A percentile compares a stretch with the other conserved stretches of the same genome.
phyloP scores from a whole-genome alignment of 2,797 vertebrate genomes.

The Sebastes flavidus region DNA sequence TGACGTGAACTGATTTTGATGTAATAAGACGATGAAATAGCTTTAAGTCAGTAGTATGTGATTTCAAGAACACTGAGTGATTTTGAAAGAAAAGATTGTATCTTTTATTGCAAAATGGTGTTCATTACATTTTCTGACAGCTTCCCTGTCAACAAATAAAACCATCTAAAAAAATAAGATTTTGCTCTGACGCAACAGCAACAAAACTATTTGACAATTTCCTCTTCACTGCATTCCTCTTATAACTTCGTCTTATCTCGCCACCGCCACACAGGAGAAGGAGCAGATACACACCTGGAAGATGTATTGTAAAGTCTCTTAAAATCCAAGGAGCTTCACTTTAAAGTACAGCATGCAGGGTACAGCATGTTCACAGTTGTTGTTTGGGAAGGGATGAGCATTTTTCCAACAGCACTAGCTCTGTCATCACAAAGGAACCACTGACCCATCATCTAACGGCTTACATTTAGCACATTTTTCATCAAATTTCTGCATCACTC shows the following conservation, averaged over 20 bases:
- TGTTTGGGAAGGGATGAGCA: background rate
- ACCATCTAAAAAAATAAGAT: background rate
- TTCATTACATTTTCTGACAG: background rate
- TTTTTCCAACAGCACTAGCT: background rate
- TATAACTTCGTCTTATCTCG: background rate
- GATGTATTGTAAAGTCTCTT: background rate
- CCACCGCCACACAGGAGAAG: background rate
- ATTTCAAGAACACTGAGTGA: background rate
- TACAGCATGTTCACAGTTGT: background rate
- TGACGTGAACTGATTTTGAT: background rate
- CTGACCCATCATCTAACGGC: background rate
- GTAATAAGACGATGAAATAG: background rate
- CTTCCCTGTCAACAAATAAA: background rate
- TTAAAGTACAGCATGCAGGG: background rate
- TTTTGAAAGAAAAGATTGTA: background rate
- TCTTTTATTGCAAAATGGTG: background rate
- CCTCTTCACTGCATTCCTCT: conserved; percentile 31
- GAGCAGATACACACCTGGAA: background rate
- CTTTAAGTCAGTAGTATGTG: background rate
- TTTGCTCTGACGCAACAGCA: background rate
- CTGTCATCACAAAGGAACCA: background rate
- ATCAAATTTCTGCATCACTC: background rate
- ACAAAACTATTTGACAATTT: conserved; percentile 42
- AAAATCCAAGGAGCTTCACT: background rate
- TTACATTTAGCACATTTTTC: conserved; percentile 18